phyloP scores from a whole-genome alignment of 1,140 invertebrate species.

The Chionoecetes opilio region DNA sequence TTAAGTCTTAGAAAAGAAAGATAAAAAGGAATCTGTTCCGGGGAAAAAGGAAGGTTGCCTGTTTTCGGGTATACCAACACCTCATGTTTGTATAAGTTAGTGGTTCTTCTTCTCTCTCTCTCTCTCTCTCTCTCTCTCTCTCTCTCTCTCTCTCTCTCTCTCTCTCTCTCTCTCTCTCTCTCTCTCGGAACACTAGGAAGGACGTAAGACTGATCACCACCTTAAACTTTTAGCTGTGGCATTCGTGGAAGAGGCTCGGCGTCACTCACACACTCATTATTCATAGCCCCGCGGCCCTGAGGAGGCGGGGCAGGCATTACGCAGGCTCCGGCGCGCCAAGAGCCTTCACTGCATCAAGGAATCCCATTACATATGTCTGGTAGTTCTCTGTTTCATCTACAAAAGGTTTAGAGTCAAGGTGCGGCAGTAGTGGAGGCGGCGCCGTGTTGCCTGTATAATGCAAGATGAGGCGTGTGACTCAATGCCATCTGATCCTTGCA shows the following conservation, averaged over 20 bases:
- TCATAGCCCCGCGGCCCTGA: not conserved
- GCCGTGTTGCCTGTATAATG: not conserved
- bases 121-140: too few species aligned
- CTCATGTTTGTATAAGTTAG: too few species aligned
- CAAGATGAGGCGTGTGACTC: not conserved
- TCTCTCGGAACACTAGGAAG: not conserved
- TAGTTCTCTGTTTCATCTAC: not conserved
- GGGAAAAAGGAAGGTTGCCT: too few species aligned
- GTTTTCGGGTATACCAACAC: too few species aligned
- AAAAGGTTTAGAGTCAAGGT: not conserved
- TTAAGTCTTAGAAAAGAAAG: too few species aligned
- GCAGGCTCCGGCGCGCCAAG: not conserved
- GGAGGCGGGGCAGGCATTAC: not conserved
- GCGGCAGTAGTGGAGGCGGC: not conserved
- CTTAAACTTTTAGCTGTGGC: conserved; percentile 20
- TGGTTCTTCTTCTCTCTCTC: too few species aligned
- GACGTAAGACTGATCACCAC: not conserved
- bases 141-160: too few species aligned
- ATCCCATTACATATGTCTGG: not conserved
- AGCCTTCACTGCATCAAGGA: not conserved
- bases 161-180: too few species aligned
- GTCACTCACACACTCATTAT: conserved; percentile 28
- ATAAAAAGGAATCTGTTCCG: too few species aligned
- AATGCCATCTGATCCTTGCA: not conserved
- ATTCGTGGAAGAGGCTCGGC: conserved; percentile 3